Percentiles rank a stretch among this genome's conserved stretches.
Evolutionary conservation across 1,140 invertebrate genomes (phyloP).

Genomic region (Temnothorax longispinosus): DNA sequence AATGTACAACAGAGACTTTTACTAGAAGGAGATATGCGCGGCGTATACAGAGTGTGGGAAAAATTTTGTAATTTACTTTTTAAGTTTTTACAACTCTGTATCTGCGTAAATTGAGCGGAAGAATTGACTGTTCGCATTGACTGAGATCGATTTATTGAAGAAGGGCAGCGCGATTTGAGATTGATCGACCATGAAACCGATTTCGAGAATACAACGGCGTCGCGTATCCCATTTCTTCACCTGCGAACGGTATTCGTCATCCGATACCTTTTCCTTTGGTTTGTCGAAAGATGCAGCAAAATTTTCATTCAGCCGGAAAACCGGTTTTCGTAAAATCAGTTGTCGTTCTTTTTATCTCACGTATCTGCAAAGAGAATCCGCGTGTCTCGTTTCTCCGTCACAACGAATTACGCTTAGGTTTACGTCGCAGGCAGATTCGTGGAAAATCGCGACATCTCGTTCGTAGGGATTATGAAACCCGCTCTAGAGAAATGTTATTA

Average conservation of each 20-base stretch:
- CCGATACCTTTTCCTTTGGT: conserved; percentile 60
- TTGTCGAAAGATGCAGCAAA: conserved; percentile 14
- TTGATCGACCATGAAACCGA: conserved; percentile 65
- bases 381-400: conserved; percentile 18
- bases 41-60: background rate
- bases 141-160: conserved; percentile 58
- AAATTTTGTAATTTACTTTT: conserved; percentile 3
- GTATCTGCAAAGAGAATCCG: background rate
- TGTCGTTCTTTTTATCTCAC: conserved; percentile 11
- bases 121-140: conserved; percentile 66
- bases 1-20: background rate
- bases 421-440: background rate
- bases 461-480: background rate
- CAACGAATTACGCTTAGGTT: background rate
- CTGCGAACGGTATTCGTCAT: conserved; percentile 67
- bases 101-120: conserved; percentile 65
- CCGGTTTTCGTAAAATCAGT: conserved; percentile 34
- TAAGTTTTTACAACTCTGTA: background rate
- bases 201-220: conserved; percentile 56
- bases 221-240: conserved; percentile 59
- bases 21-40: background rate
- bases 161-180: conserved; percentile 48
- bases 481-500: background rate
- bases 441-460: background rate
- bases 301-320: conserved; percentile 60